Evolutionary conservation across 2,888 invertebrate species (phyloP).

Genomic region (Spicauda simplicius): DNA sequence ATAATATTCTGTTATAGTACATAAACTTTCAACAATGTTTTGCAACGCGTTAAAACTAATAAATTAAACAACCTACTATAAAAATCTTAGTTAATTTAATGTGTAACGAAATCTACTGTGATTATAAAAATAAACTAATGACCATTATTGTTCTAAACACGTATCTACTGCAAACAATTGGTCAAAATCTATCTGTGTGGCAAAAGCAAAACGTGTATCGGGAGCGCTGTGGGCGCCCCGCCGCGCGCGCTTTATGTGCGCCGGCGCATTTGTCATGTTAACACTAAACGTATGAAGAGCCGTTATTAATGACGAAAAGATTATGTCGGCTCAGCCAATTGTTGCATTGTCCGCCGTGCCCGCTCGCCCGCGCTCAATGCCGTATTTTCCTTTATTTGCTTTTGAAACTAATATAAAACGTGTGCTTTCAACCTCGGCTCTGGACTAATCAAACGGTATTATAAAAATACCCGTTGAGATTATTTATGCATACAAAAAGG

Average conservation of each 20-base stretch:
- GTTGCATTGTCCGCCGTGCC: conserved; percentile 57
- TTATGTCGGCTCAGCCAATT: conserved; percentile 69
- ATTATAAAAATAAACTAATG: neutral
- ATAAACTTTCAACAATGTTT: neutral
- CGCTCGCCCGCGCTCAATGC: conserved; percentile 40
- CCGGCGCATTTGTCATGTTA: conserved; percentile 81
- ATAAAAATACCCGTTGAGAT: conserved; percentile 10
- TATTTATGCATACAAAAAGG: conserved; percentile 25
- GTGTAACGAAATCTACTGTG: no score
- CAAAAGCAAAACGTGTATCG: conserved; percentile 60
- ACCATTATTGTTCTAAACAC: neutral
- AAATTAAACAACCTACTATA: no score
- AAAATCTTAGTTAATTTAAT: no score
- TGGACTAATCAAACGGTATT: conserved; percentile 23
- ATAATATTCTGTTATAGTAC: neutral
- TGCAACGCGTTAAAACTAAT: neutral
- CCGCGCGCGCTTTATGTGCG: conserved; percentile 63
- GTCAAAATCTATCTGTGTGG: conserved; percentile 53
- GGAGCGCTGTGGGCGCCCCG: conserved; percentile 63
- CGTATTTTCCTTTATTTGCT: conserved; percentile 48
- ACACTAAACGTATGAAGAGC: conserved; percentile 80
- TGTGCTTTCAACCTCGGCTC: conserved; percentile 7
- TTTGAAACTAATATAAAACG: conserved; percentile 44
- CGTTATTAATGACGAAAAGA: conserved; percentile 79
- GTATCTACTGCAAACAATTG: neutral